Base-by-base conservation (phyloP, 1,140 invertebrate species). In the Aricia agestis region DNA sequence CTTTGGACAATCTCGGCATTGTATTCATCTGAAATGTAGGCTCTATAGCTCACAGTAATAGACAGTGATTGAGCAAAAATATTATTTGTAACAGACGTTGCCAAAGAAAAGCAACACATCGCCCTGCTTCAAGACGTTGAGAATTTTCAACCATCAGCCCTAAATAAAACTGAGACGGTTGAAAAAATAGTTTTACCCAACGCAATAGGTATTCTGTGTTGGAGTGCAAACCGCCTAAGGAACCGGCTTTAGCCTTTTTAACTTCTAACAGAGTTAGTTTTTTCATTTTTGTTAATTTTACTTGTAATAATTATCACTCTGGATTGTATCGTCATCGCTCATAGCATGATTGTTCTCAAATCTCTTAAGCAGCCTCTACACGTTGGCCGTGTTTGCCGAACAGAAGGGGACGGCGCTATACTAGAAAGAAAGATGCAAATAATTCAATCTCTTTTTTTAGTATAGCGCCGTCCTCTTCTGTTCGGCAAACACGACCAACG, bases 121-220 rank as follows among this genome's bases (percentile, higher is more conserved):
- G 94, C 95, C 72, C 93, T 96, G 45, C 94, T 96, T 78, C 94
- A 95, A 74, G 95, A 93, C 58, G 93, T 96, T 75, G 95, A 96
- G 91, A 93, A 93, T 78, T 96, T 96, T 92, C 93, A 95, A 83
- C 78, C 93, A 70, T 93, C 94, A 69, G 92, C 92, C 67, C 91
- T 97, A 82, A 96, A 96, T 91, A 94, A 95, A 82, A 95, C 95
- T 31, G 94, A 95, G 77, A 97, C 96, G 15, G 92, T 94, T 79
- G 96, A 96, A 92, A 97, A 97, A 93, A 95, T 95, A 77, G 92
- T 96, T 66, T 93, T 97, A 74, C 96, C 96, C 58, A 96, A 95
- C 86, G 95, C 95, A 71, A 89, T 95, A 96, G 95, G 95, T 96
- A 95, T 90, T 79, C 66, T 67, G 70, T 75, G 76, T 77, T 80